phyloP scores from a whole-genome alignment of 2,797 vertebrate species.

The Tokudaia muenninki region DNA sequence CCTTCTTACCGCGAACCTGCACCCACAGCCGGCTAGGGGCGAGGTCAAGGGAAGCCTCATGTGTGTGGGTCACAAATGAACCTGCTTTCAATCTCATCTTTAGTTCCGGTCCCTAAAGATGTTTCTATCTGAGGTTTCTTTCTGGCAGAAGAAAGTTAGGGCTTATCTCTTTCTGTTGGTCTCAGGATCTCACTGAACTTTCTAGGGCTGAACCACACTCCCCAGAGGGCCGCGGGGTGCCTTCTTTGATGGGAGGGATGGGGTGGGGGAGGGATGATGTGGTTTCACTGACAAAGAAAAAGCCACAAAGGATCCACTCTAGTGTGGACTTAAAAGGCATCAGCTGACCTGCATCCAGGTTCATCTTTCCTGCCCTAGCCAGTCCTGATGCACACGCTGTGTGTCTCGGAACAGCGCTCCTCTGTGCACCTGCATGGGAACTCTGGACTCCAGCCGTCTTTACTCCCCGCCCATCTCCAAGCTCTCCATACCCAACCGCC shows the following conservation, averaged over 20 bases:
- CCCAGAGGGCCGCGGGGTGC: background rate
- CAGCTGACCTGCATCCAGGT: background rate
- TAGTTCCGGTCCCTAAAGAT: background rate
- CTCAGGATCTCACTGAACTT: background rate
- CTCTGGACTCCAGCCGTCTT: background rate
- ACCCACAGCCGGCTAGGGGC: background rate
- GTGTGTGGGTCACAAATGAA: fast-evolving
- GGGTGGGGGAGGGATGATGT: background rate
- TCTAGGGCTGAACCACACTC: background rate
- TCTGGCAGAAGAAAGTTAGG: background rate
- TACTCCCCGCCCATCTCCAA: background rate
- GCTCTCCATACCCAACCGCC: slow-evolving; percentile 23
- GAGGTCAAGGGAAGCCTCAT: background rate
- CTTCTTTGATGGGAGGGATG: background rate
- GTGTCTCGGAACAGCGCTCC: background rate
- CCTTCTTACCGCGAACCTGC: background rate
- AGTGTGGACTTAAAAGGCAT: background rate
- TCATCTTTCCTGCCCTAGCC: slow-evolving; percentile 4
- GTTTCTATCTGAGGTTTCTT: background rate
- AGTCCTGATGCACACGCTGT: background rate
- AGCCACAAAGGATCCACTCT: slow-evolving; percentile 23
- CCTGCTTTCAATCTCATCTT: slow-evolving; percentile 14
- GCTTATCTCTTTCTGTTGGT: background rate
- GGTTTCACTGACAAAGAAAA: slow-evolving; percentile 20
- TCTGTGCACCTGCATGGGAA: background rate